A percentile compares a stretch with the other conserved stretches of the same genome.
phyloP scores from a whole-genome alignment of 1,140 invertebrate species.

The Leptonema lineaticorne region DNA sequence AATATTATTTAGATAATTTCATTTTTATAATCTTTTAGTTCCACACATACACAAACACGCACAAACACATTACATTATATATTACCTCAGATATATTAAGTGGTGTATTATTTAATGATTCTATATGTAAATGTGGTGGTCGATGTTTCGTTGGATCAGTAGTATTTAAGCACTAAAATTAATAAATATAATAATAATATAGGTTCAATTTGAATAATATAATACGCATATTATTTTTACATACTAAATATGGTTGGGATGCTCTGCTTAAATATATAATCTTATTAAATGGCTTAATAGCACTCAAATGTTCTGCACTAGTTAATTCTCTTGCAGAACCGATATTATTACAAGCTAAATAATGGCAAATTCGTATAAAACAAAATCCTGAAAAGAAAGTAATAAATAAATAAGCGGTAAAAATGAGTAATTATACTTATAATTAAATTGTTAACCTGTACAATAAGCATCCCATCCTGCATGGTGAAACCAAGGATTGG shows the following conservation, averaged over 20 bases:
- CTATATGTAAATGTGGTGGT: constrained; percentile 57
- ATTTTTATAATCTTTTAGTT: too few species aligned
- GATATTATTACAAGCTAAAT: constrained; percentile 49
- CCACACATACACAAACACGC: not conserved
- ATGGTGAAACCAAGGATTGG: constrained; percentile 61
- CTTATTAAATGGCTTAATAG: constrained; percentile 57
- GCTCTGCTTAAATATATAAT: constrained; percentile 63
- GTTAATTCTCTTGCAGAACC: constrained; percentile 50
- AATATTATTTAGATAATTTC: too few species aligned
- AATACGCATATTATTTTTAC: not conserved
- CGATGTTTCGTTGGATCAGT: constrained; percentile 54
- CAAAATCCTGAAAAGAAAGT: constrained; percentile 47
- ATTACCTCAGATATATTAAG: constrained; percentile 47
- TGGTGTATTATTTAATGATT: constrained; percentile 43
- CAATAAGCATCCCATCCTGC: constrained; percentile 77
- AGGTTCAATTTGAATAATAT: too few species aligned
- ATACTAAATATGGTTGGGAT: constrained; percentile 58
- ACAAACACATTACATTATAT: not conserved
- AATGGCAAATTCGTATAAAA: constrained; percentile 50
- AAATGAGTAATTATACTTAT: constrained; percentile 51
- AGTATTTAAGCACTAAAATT: constrained; percentile 56
- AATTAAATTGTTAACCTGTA: constrained; percentile 62
- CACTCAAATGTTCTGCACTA: constrained; percentile 56
- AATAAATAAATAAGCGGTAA: not conserved
- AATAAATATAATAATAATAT: constrained; percentile 18